Percentiles rank a stretch among this genome's conserved stretches.
phyloP scores from a whole-genome alignment of 2,797 vertebrate species.

The Myoxocephalus aenaeus region DNA sequence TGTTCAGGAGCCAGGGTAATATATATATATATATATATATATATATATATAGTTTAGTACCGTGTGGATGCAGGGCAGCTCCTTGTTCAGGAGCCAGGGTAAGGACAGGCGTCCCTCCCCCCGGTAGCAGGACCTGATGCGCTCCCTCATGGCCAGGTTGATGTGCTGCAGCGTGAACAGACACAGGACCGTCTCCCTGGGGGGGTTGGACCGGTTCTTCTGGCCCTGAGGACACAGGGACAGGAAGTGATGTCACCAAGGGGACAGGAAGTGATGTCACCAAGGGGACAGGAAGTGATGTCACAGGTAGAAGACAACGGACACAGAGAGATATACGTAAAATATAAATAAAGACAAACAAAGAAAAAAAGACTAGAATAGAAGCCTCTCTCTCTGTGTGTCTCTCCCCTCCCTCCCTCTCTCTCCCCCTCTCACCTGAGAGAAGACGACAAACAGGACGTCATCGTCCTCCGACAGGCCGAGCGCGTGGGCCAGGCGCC shows the following conservation, averaged over 20 bases:
- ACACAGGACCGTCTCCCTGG: constrained; percentile 91
- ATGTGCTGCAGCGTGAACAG: constrained; percentile 91
- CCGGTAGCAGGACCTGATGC: constrained; percentile 92
- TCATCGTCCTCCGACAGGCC: constrained; percentile 89
- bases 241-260: no score
- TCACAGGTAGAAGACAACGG: no score
- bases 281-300: no score
- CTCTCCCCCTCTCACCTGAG: constrained; percentile 76
- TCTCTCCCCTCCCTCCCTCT: no score
- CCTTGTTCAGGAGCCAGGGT: constrained; percentile 94
- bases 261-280: no score
- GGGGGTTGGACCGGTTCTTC: constrained; percentile 91
- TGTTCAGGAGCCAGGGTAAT: no score
- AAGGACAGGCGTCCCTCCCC: constrained; percentile 90
- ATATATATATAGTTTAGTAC: no score
- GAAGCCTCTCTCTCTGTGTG: neutral
- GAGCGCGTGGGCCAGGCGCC: constrained; percentile 87
- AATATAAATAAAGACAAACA: no score
- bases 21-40: no score
- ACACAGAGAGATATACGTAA: no score
- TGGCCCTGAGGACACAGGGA: constrained; percentile 79
- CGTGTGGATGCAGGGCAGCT: constrained; percentile 91
- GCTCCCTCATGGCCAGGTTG: constrained; percentile 89
- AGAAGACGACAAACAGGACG: constrained; percentile 90
- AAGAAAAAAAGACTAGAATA: no score